Evolutionary conservation across 2,888 invertebrate species (phyloP).

Genomic region (Linyphia triangularis): DNA sequence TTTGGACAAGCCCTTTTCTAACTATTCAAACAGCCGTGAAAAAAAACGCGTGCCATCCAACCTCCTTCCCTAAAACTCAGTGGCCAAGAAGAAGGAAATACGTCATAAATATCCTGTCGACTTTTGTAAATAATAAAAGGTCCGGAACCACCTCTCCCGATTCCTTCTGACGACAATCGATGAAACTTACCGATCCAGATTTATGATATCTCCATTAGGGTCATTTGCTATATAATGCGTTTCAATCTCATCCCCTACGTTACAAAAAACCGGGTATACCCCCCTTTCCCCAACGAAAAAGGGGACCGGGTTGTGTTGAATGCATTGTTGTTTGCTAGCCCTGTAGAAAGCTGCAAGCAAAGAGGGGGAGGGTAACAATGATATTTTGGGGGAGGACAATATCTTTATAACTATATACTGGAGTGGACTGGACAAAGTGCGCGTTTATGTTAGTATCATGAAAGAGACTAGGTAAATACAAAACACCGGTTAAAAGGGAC

Average conservation of each 20-base stretch:
- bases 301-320: background rate
- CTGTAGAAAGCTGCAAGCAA: background rate
- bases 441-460: slow-evolving; percentile 4
- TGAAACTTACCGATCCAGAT: slow-evolving; percentile 12
- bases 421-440: slow-evolving; percentile 8
- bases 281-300: background rate
- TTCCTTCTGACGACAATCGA: background rate
- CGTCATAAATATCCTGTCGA: background rate
- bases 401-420: slow-evolving; percentile 51
- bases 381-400: slow-evolving; percentile 15
- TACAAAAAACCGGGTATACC: background rate
- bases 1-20: slow-evolving; percentile 65
- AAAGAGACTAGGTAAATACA: background rate
- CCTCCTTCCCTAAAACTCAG: slow-evolving; percentile 26
- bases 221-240: slow-evolving; percentile 58
- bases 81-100: slow-evolving; percentile 23
- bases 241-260: background rate
- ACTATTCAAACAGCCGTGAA: slow-evolving; percentile 52
- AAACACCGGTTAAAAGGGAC: background rate
- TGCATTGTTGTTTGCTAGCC: background rate
- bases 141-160: background rate
- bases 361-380: background rate
- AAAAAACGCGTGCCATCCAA: slow-evolving; percentile 38
- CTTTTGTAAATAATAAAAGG: background rate
- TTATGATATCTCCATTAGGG: slow-evolving; percentile 69